Percentiles rank a stretch among this genome's conserved stretches.
phyloP scores from a whole-genome alignment of 1,140 invertebrate species.

The Musca vetustissima region DNA sequence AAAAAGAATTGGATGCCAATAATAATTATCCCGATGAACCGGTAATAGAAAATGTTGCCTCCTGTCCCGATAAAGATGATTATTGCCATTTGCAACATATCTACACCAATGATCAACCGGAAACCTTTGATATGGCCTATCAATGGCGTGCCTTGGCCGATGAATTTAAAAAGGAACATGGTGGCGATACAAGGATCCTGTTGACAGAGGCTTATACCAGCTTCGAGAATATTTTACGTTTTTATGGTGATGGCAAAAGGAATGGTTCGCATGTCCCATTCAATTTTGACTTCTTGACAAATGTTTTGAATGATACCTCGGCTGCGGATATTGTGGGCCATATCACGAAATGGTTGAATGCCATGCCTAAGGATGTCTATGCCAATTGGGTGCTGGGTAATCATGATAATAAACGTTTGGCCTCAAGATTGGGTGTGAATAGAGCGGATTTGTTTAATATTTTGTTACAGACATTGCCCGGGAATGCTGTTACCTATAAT shows the following conservation, averaged over 20 bases:
- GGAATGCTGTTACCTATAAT: conserved; percentile 68
- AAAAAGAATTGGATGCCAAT: conserved; percentile 59
- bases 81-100: conserved; percentile 37
- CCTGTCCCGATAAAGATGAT: conserved; percentile 29
- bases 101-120: conserved; percentile 61
- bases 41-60: not conserved
- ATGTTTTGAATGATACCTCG: conserved; percentile 60
- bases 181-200: conserved; percentile 60
- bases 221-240: conserved; percentile 58
- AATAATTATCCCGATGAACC: conserved; percentile 60
- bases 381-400: conserved; percentile 70
- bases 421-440: conserved; percentile 62
- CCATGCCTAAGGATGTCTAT: conserved; percentile 56
- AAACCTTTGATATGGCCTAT: conserved; percentile 60
- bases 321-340: conserved; percentile 58
- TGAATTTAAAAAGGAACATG: conserved; percentile 48
- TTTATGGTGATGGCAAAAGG: conserved; percentile 61
- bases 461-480: conserved; percentile 63
- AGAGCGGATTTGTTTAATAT: conserved; percentile 66
- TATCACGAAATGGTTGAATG: conserved; percentile 60
- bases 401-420: conserved; percentile 67
- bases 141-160: conserved; percentile 59
- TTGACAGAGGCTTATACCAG: conserved; percentile 70
- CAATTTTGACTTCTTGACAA: conserved; percentile 62
- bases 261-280: conserved; percentile 64